A percentile compares a stretch with the other conserved stretches of the same genome.
Conservation (phyloP, 2,888 invertebrate genomes). For the Drosophila testacea region DNA sequence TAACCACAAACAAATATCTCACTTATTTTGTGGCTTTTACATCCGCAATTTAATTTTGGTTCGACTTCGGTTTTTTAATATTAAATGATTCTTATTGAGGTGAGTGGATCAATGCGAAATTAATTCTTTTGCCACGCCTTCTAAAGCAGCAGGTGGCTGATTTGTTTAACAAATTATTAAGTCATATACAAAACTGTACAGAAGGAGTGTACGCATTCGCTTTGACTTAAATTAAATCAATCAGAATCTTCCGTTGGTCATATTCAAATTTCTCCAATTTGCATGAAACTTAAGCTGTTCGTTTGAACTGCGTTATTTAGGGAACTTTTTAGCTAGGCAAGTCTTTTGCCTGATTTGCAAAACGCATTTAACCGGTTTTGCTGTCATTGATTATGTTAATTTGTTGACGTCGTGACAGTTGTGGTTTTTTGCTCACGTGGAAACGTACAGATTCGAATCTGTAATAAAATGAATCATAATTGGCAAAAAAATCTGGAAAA, state of each 20-base stretch:
- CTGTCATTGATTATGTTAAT: conserved; percentile 30
- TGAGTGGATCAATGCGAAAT: conserved; percentile 23
- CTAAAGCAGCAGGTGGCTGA: neutral
- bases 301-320: neutral
- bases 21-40: conserved; percentile 7
- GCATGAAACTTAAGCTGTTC: conserved; percentile 26
- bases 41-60: conserved; percentile 27
- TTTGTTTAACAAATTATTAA: conserved; percentile 5
- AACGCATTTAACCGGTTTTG: conserved; percentile 58
- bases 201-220: neutral
- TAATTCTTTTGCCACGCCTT: conserved; percentile 11
- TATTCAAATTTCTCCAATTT: conserved; percentile 48
- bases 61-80: neutral
- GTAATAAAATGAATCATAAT: conserved; percentile 47
- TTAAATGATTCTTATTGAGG: neutral
- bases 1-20: conserved; percentile 6
- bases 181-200: neutral
- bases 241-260: neutral
- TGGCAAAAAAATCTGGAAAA: conserved; percentile 17
- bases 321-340: neutral
- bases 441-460: neutral
- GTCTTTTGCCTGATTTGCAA: neutral
- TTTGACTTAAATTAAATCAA: neutral
- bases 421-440: conserved; percentile 47
- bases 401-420: conserved; percentile 12